Evolutionary conservation across 2,888 invertebrate genomes (phyloP).

Genomic region (Ceraclea dissimilis): DNA sequence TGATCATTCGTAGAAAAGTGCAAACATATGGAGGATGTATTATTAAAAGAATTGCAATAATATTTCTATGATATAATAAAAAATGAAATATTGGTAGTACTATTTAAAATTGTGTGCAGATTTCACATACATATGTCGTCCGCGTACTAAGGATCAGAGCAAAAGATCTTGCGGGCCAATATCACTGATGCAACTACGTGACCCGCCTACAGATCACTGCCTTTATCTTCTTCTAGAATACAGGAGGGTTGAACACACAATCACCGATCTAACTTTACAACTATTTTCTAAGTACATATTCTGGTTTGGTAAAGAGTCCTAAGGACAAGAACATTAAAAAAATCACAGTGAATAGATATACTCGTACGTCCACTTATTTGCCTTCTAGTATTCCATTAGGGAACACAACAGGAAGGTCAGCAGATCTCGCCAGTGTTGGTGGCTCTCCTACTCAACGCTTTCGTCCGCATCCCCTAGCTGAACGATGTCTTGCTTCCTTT

Average conservation of each 20-base stretch:
- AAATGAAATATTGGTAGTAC: neutral
- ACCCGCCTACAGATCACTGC: conserved; percentile 18
- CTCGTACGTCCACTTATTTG: no score
- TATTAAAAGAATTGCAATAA: neutral
- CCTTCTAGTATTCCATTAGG: no score
- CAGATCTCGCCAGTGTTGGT: no score
- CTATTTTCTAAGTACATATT: no score
- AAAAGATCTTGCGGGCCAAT: neutral
- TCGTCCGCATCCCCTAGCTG: no score
- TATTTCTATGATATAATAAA: neutral
- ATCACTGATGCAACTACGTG: conserved; percentile 17
- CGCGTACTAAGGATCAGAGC: neutral
- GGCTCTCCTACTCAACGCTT: no score
- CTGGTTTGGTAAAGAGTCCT: no score
- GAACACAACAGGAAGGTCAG: no score
- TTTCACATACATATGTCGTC: neutral
- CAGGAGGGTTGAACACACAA: neutral
- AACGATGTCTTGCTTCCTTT: no score
- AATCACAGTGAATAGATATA: no score
- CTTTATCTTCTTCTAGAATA: neutral
- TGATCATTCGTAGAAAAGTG: no score
- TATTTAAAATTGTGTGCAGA: neutral
- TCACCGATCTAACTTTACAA: neutral
- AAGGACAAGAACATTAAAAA: no score
- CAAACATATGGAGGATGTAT: neutral